Base-by-base conservation (phyloP, 2,888 invertebrate species). In the Oithona nana region DNA sequence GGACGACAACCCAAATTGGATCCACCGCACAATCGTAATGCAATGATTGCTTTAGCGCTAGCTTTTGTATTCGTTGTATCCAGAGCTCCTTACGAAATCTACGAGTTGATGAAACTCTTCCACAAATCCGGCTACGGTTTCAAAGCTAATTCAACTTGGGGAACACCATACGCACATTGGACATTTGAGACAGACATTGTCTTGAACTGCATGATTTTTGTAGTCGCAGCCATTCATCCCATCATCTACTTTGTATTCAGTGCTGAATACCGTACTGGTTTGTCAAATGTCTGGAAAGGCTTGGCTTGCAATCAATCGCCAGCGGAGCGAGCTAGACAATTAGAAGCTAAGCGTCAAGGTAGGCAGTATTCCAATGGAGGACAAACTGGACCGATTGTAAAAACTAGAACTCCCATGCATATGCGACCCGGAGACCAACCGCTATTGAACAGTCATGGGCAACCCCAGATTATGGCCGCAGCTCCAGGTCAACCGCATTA, bases 1-100 rank as follows among this genome's bases (percentile, higher is more conserved):
- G 52, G 29, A 1, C 30, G 62, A n/a, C 48, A 55, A 16, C 62
- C 62, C 8, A 55, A 28, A 30, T 39, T 62, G 28, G 56, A 56
- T 16, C 62, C 55, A n/a, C 62, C 62, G n/a, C 56, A 62, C 11
- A 56, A 31, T 28, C 28, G 62, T 26, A 62, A 24, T n/a, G 62
- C 62, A 1, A 20, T n/a, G 26, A 56, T 48, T 4, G 48, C 29
- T 8, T 20, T 56, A 6, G 28, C 30, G 3, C 24, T 56, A 8
- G 51, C 29, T 11, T 1, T 62, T n/a, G 31, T 56, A 3, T 54
- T 62, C 28, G n/a, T 56, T 13, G 56, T 20, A 8, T 29, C 54
- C 3, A n/a, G 56, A 4, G 29, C 39, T 8, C 62, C 62, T 24
- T 29, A 30, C 28, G 56, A 62, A 24, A 57, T 62, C n/a, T 54